phyloP scores from a whole-genome alignment of 2,113 vertebrate genomes.

The Sphaerodactylus townsendi region DNA sequence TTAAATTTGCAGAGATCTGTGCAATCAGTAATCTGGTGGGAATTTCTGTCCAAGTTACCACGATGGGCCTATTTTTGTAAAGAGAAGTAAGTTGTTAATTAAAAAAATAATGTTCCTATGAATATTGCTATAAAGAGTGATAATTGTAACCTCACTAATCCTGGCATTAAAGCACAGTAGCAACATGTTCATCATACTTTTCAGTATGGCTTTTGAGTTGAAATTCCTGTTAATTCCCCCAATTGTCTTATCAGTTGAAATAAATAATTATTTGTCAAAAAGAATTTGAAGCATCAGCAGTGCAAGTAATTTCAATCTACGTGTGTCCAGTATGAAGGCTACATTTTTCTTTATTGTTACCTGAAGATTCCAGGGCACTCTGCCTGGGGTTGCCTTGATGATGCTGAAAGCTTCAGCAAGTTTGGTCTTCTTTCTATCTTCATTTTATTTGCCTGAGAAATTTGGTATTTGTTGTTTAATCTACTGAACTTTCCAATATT shows the following conservation, averaged over 20 bases:
- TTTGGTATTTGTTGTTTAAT: not conserved
- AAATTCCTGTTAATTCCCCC: not conserved
- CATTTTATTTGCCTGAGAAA: not conserved
- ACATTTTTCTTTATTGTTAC: not conserved
- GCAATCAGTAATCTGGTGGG: not conserved
- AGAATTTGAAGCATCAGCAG: not conserved
- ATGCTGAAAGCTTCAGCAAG: not conserved
- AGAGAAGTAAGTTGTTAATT: not conserved
- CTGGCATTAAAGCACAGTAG: not conserved
- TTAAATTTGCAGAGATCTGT: rapidly evolving
- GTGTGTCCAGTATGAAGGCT: not conserved
- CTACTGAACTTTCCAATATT: not conserved
- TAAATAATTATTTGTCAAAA: not conserved
- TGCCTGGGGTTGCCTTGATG: not conserved
- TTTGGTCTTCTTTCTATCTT: not conserved
- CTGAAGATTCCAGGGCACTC: not conserved
- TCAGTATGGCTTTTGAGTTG: not conserved
- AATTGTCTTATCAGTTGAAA: not conserved
- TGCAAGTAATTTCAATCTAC: not conserved
- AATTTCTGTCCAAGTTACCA: not conserved
- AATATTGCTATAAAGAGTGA: not conserved
- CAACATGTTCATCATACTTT: not conserved
- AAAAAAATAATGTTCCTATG: not conserved
- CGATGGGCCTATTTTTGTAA: not conserved
- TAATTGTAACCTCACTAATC: not conserved